Evolutionary conservation across 2,888 invertebrate species (phyloP).

Genomic region (Cheilosia variabilis): DNA sequence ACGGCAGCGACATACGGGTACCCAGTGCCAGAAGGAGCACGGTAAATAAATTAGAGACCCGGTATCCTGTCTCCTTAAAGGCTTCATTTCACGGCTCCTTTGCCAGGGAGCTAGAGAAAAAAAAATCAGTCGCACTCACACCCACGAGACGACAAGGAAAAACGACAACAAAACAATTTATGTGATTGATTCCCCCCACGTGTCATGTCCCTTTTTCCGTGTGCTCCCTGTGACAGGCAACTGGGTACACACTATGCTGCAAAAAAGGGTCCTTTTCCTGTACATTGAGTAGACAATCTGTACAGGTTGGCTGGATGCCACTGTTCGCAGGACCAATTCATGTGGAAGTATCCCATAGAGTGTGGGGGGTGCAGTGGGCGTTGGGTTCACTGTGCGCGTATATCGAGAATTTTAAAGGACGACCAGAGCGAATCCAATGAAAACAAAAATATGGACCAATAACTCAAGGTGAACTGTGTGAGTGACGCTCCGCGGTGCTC

Average conservation of each 20-base stretch:
- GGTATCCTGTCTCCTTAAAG: conserved; percentile 72
- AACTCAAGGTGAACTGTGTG: conserved; percentile 76
- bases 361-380: background rate
- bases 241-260: conserved; percentile 26
- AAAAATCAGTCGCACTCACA: conserved; percentile 33
- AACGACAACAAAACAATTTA: conserved; percentile 74
- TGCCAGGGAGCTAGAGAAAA: conserved; percentile 23
- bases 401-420: conserved; percentile 52
- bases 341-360: conserved; percentile 66
- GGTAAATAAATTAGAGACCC: conserved; percentile 74
- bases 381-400: conserved; percentile 30
- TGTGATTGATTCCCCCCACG: conserved; percentile 76
- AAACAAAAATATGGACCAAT: conserved; percentile 75
- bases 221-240: conserved; percentile 60
- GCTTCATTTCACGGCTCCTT: conserved; percentile 75
- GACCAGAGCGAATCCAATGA: conserved; percentile 64
- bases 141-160: conserved; percentile 30
- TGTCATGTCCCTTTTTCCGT: conserved; percentile 69
- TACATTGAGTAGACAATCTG: conserved; percentile 67
- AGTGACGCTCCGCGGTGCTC: conserved; percentile 52
- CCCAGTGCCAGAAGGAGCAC: conserved; percentile 35
- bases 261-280: conserved; percentile 48
- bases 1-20: conserved; percentile 4
- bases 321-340: conserved; percentile 68
- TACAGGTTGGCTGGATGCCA: conserved; percentile 69